phyloP scores from a whole-genome alignment of 2,797 vertebrate genomes.

The Silurus lanzhouensis region DNA sequence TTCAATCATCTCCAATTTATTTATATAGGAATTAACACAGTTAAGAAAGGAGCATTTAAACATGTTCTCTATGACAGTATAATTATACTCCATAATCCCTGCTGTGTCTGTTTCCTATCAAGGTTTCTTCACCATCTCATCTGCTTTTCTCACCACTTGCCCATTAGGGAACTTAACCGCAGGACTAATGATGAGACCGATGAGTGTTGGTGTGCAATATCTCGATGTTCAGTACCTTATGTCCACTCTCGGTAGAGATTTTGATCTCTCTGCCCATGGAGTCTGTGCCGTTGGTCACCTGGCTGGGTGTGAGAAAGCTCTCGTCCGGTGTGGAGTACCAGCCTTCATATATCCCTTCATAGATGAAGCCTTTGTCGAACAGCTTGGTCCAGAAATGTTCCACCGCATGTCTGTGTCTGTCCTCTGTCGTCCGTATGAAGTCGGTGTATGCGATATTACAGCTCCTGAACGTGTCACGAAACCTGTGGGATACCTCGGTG shows the following conservation, averaged over 20 bases:
- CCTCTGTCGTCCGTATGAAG: slow-evolving; percentile 88
- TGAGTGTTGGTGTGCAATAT: not conserved
- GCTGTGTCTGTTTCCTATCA: not conserved
- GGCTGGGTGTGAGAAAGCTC: slow-evolving; percentile 83
- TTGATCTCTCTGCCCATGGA: slow-evolving; percentile 71
- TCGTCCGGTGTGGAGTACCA: slow-evolving; percentile 96
- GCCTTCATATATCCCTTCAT: slow-evolving; percentile 89
- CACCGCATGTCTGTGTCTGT: slow-evolving; percentile 78
- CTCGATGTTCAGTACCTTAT: slow-evolving; percentile 75
- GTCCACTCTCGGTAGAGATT: slow-evolving; percentile 88
- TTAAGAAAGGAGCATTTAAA: no score
- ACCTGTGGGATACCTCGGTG: slow-evolving; percentile 79
- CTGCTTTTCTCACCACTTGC: no score
- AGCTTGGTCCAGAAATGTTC: slow-evolving; percentile 85
- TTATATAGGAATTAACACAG: no score
- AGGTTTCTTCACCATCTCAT: not conserved
- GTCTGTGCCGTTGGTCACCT: slow-evolving; percentile 76
- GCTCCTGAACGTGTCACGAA: slow-evolving; percentile 76
- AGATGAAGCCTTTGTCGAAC: slow-evolving; percentile 79
- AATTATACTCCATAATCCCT: no score
- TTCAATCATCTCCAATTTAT: no score
- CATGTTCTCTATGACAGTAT: no score
- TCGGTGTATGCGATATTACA: slow-evolving; percentile 83
- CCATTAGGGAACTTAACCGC: not conserved
- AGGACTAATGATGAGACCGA: not conserved